A percentile compares a stretch with the other conserved stretches of the same genome.
Conservation (phyloP, 1,140 invertebrate species). For the Apocrypta bakeri region DNA sequence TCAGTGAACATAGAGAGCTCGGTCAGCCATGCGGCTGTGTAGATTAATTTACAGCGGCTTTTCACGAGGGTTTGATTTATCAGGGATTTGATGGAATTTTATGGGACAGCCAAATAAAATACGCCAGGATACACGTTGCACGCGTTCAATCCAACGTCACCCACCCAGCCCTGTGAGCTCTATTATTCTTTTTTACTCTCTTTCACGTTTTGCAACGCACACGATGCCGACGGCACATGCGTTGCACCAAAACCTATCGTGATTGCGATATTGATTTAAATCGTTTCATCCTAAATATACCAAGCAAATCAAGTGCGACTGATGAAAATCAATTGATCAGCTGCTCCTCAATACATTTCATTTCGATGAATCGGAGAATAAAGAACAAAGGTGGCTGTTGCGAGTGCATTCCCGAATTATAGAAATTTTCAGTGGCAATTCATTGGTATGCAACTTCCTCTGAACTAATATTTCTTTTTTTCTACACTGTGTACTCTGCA, state of each 20-base stretch:
- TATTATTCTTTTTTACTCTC: slow-evolving; percentile 1
- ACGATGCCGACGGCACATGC: not conserved
- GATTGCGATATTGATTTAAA: slow-evolving; percentile 8
- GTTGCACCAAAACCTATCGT: not conserved
- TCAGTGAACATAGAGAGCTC: too few species aligned
- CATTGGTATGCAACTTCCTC: too few species aligned
- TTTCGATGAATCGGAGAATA: too few species aligned
- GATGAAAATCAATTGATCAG: not conserved
- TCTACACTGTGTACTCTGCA: too few species aligned
- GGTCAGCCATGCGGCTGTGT: slow-evolving; percentile 25
- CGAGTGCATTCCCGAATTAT: too few species aligned
- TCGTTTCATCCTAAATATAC: not conserved
- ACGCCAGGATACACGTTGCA: slow-evolving; percentile 19
- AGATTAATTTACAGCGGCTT: slow-evolving; percentile 59
- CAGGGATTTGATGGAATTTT: slow-evolving; percentile 60
- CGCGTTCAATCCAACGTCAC: slow-evolving; percentile 36
- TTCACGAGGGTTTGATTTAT: slow-evolving; percentile 55
- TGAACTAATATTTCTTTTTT: too few species aligned
- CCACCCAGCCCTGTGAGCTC: not conserved
- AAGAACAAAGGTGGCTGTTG: too few species aligned
- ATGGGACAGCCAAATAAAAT: slow-evolving; percentile 47
- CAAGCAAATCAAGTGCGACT: not conserved
- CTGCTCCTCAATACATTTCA: too few species aligned
- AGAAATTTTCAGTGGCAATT: too few species aligned
- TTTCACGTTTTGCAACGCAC: not conserved